Base-by-base conservation (phyloP, 1,140 invertebrate genomes). In the Alviniconcha marisindica region DNA sequence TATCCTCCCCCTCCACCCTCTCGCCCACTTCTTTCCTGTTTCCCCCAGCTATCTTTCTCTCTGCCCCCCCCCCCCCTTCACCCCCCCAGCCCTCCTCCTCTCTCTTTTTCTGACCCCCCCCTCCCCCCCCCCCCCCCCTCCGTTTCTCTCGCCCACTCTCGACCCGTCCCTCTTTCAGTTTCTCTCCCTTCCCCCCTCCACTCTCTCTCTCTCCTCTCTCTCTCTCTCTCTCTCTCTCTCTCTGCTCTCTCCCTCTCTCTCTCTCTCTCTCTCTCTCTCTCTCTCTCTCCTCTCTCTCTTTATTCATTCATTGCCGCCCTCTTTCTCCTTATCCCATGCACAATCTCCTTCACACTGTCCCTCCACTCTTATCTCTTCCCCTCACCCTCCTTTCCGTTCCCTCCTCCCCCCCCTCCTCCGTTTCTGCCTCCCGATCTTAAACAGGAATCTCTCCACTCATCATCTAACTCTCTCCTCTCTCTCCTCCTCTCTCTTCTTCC, bases 181-280 rank as follows among this genome's bases (percentile, higher is more conserved):
- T 66, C 60, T 66, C 60, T 66, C 60, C n/a, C 60, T 66, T n/a
- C n/a, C 60, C n/a, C 60, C n/a, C 60, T 66, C 60, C 28, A 14
- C 28, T n/a, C 28, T 10, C 7, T n/a, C 28, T n/a, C 28, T n/a
- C 7, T 28, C 28, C 60, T 66, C 18, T 31, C 60, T 31, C 60
- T 21, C 18, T 31, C 60, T 31, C 60, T 31, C 60, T 31, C 60
- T 31, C 60, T 66, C 60, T 31, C 28, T n/a, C n/a, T n/a, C 28
- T n/a, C 28, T n/a, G 5, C 21, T n/a, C 60, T 31, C 21, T 66
- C 60, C n/a, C 14, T 66, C 60, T 66, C 60, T 66, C 60, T 66
- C 60, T 66, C 60, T 66, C 60, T 66, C 60, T 66, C 60, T 66
- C 60, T 66, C 60, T 66, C 60, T 66, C 60, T 66, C 60, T 66